Evolutionary conservation across 2,888 invertebrate genomes (phyloP).

Genomic region (Orthosia cruda): DNA sequence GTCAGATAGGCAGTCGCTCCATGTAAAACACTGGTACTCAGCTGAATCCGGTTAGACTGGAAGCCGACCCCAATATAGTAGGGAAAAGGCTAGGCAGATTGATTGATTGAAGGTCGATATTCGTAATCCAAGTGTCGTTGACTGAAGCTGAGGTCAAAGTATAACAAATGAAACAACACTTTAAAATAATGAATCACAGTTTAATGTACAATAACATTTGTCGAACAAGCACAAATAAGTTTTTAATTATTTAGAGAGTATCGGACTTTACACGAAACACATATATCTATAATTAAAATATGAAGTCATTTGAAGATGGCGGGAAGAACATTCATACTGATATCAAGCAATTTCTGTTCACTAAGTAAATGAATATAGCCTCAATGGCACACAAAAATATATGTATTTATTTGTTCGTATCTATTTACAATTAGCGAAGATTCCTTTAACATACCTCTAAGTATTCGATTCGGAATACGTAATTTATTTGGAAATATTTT

Average conservation of each 20-base stretch:
- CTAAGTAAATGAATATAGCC: slow-evolving; percentile 62
- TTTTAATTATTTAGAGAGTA: slow-evolving; percentile 56
- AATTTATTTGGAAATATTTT: slow-evolving; percentile 28
- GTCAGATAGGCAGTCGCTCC: too few species aligned
- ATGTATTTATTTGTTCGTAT: slow-evolving; percentile 65
- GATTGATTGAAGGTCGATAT: too few species aligned
- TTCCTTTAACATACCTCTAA: slow-evolving; percentile 41
- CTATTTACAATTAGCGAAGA: slow-evolving; percentile 65
- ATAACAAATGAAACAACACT: slow-evolving; percentile 30
- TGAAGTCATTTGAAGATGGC: slow-evolving; percentile 43
- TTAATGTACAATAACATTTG: slow-evolving; percentile 69
- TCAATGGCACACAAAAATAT: slow-evolving; percentile 69
- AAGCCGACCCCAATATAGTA: too few species aligned
- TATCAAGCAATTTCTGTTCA: slow-evolving; percentile 45
- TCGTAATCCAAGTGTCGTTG: background rate
- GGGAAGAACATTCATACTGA: slow-evolving; percentile 46
- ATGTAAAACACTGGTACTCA: too few species aligned
- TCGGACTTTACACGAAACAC: slow-evolving; percentile 58
- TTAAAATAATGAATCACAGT: slow-evolving; percentile 67
- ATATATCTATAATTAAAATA: slow-evolving; percentile 49
- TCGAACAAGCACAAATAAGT: slow-evolving; percentile 66
- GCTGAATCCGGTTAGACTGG: too few species aligned
- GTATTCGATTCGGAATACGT: slow-evolving; percentile 56
- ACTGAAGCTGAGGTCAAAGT: background rate
- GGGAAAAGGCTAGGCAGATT: too few species aligned